These are phyloP conservation scores for Heterodera carotae DNA, from an alignment of 1,140 invertebrate genomes.

Conservation along the genomic window DNA sequence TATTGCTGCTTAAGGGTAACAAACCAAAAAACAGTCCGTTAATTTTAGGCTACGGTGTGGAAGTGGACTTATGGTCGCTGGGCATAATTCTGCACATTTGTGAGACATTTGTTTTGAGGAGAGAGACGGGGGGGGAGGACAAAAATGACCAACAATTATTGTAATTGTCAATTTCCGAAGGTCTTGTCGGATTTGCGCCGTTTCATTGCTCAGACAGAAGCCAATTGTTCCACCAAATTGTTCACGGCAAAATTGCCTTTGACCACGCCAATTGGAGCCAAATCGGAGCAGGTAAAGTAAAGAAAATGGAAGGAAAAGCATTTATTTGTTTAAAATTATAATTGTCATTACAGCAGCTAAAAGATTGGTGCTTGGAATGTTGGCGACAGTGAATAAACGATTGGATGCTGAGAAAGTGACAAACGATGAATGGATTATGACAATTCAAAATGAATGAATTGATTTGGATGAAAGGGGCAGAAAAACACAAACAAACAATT, in stretches of 20 bases:
- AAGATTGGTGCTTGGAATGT: slow-evolving; percentile 43
- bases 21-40: too few species aligned
- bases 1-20: too few species aligned
- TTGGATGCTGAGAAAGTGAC: slow-evolving; percentile 30
- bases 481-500: neutral
- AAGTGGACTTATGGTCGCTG: slow-evolving; percentile 55
- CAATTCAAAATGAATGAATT: neutral
- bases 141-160: too few species aligned
- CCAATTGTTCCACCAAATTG: slow-evolving; percentile 46
- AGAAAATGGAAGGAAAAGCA: too few species aligned
- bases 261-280: slow-evolving; percentile 43
- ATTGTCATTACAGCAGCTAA: slow-evolving; percentile 48
- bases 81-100: slow-evolving; percentile 50
- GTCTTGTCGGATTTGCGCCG: slow-evolving; percentile 53
- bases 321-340: neutral
- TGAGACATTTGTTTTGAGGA: neutral
- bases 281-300: slow-evolving; percentile 36
- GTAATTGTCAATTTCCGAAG: too few species aligned
- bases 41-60: slow-evolving; percentile 47
- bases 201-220: slow-evolving; percentile 42
- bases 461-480: too few species aligned
- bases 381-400: slow-evolving; percentile 28
- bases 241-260: slow-evolving; percentile 40
- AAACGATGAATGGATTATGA: slow-evolving; percentile 44
- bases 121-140: neutral